Conservation (phyloP, 1,140 invertebrate species). For the Argopecten irradians region DNA sequence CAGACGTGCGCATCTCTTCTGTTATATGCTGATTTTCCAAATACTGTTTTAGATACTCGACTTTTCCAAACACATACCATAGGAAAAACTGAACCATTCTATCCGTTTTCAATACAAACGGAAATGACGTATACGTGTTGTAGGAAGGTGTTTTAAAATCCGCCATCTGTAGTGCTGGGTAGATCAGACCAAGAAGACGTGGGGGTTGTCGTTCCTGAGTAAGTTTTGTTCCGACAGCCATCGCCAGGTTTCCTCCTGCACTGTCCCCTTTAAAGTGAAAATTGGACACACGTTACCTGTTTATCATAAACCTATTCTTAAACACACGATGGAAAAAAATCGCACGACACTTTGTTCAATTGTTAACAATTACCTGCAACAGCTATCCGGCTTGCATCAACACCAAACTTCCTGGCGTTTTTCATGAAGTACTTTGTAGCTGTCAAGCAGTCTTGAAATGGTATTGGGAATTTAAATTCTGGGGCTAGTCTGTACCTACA, state of each 20-base stretch:
- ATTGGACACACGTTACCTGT: neutral
- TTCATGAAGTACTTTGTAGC: constrained; percentile 54
- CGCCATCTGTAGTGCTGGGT: constrained; percentile 64
- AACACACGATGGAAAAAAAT: neutral
- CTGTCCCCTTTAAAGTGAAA: constrained; percentile 61
- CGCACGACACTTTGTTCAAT: too few relatives aligned
- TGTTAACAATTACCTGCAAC: constrained; percentile 32
- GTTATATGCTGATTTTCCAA: constrained; percentile 37
- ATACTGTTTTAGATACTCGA: too few relatives aligned
- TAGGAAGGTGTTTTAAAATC: constrained; percentile 68
- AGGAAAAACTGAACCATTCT: constrained; percentile 35
- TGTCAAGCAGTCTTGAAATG: constrained; percentile 49
- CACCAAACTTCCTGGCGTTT: constrained; percentile 39
- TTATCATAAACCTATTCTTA: neutral
- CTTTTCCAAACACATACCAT: constrained; percentile 42
- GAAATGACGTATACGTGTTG: neutral
- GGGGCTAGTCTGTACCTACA: constrained; percentile 56
- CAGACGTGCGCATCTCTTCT: neutral
- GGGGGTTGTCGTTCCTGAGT: constrained; percentile 46
- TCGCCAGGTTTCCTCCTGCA: constrained; percentile 70
- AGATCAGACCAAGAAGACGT: constrained; percentile 64
- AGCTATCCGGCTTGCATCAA: constrained; percentile 42
- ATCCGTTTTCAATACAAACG: constrained; percentile 19
- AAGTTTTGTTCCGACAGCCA: constrained; percentile 61
- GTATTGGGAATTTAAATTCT: constrained; percentile 53